Evolutionary conservation across 2,113 vertebrate species (phyloP).

Genomic region (Tenrec ecaudatus): DNA sequence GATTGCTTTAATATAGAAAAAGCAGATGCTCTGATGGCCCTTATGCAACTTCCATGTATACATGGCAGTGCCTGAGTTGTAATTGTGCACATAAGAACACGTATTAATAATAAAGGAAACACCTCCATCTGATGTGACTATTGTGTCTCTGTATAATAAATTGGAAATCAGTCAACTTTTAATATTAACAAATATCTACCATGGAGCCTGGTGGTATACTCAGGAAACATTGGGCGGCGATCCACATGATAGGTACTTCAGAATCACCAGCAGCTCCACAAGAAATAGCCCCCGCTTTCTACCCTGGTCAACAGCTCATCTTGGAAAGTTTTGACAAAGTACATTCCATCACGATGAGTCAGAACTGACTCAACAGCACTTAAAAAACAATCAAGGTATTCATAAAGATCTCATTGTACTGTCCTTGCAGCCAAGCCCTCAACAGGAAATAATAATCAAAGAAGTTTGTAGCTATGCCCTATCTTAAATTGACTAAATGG

Average conservation of each 20-base stretch:
- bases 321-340: no score
- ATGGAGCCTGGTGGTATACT: neutral
- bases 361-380: no score
- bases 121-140: neutral
- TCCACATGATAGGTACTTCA: no score
- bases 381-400: neutral
- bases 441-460: neutral
- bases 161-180: neutral
- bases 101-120: neutral
- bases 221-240: no score
- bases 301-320: no score
- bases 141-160: neutral
- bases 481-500: neutral
- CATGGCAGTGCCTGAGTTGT: neutral
- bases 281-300: no score
- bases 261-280: no score
- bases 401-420: neutral
- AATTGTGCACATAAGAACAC: neutral
- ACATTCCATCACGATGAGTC: no score
- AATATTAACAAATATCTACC: neutral
- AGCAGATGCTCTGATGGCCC: conserved; percentile 42
- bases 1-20: conserved; percentile 20
- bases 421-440: neutral
- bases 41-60: neutral
- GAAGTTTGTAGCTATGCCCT: neutral